These are phyloP conservation scores for Anastatus disparis DNA, from an alignment of 1,140 invertebrate species.

Conservation along the genomic window DNA sequence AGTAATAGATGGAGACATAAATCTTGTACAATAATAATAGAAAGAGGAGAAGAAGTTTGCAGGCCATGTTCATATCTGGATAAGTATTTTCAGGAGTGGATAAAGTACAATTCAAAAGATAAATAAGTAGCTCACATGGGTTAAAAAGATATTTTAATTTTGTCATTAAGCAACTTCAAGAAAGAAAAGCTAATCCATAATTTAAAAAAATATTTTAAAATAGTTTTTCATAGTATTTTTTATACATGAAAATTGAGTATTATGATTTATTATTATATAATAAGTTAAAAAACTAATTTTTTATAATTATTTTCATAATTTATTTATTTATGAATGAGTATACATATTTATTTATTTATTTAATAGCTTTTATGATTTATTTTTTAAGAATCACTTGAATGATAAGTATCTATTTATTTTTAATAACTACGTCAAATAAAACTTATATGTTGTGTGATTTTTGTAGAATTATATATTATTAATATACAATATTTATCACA, in stretches of 20 bases:
- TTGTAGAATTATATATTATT: slow-evolving; percentile 34
- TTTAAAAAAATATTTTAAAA: slow-evolving; percentile 22
- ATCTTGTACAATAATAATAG: slow-evolving; percentile 42
- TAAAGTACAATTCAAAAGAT: slow-evolving; percentile 40
- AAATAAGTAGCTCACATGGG: slow-evolving; percentile 16
- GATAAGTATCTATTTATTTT: slow-evolving; percentile 20
- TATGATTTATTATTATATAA: not conserved
- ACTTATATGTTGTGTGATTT: slow-evolving; percentile 13
- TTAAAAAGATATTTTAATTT: slow-evolving; percentile 17
- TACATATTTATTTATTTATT: not conserved
- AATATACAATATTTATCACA: slow-evolving; percentile 37
- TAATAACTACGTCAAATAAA: slow-evolving; percentile 4
- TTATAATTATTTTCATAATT: not conserved
- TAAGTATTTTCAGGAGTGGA: slow-evolving; percentile 41
- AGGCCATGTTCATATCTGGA: slow-evolving; percentile 37
- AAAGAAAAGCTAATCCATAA: slow-evolving; percentile 13
- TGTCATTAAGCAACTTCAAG: not conserved
- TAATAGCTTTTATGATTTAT: not conserved
- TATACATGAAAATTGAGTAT: slow-evolving; percentile 13
- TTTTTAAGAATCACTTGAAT: not conserved
- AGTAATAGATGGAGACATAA: slow-evolving; percentile 41
- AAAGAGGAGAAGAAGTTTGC: slow-evolving; percentile 36
- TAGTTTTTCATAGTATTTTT: slow-evolving; percentile 31
- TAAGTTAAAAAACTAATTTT: not conserved
- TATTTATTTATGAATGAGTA: not conserved